These are phyloP conservation scores for Orthosia incerta DNA, from an alignment of 2,888 invertebrate species.

Conservation along the genomic window DNA sequence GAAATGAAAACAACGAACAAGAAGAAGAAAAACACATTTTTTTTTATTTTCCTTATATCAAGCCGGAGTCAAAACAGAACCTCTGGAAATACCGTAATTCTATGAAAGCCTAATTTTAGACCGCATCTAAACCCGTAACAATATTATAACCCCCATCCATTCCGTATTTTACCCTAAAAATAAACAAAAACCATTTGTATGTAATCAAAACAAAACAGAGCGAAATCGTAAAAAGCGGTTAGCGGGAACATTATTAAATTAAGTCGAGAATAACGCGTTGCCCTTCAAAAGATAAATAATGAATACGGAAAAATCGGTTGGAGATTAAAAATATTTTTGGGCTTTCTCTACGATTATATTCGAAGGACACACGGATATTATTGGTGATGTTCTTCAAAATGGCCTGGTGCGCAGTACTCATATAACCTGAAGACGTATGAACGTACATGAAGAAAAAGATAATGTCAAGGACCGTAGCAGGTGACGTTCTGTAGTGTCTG, in stretches of 20 bases:
- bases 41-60: background rate
- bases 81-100: background rate
- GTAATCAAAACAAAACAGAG: slow-evolving; percentile 38
- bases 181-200: slow-evolving; percentile 38
- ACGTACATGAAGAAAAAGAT: too few relatives aligned
- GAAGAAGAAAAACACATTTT: background rate
- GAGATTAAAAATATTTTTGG: slow-evolving; percentile 7
- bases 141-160: background rate
- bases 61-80: background rate
- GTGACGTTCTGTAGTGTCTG: too few relatives aligned
- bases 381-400: too few relatives aligned
- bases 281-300: slow-evolving; percentile 36
- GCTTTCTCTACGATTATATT: background rate
- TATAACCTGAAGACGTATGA: too few relatives aligned
- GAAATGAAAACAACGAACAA: too few relatives aligned
- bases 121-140: background rate
- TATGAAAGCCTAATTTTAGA: background rate
- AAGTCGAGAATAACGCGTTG: slow-evolving; percentile 38
- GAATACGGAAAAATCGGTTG: slow-evolving; percentile 15
- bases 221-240: slow-evolving; percentile 48
- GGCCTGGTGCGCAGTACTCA: too few relatives aligned
- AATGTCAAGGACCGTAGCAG: too few relatives aligned
- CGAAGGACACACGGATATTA: too few relatives aligned
- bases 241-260: slow-evolving; percentile 56
- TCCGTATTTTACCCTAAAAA: slow-evolving; percentile 30